Percentiles rank a stretch among this genome's conserved stretches.
phyloP scores from a whole-genome alignment of 2,888 invertebrate species.

The Trisateles emortualis region DNA sequence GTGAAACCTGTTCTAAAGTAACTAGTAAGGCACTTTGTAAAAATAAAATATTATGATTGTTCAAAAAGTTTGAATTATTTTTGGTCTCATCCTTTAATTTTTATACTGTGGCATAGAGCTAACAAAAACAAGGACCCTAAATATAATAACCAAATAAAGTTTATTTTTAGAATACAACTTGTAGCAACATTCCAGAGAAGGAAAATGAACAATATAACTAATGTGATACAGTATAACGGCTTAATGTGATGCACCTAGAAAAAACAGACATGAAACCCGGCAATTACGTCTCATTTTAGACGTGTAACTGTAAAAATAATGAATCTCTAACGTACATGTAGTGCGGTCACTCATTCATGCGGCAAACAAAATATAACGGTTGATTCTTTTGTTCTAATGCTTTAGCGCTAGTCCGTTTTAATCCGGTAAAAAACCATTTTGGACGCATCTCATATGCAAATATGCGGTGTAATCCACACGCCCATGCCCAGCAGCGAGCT shows the following conservation, averaged over 20 bases:
- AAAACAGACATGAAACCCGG: conserved; percentile 41
- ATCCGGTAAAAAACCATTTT: conserved; percentile 52
- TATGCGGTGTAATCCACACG: conserved; percentile 53
- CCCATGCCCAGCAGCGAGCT: conserved; percentile 57
- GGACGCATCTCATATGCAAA: conserved; percentile 55
- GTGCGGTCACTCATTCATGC: conserved; percentile 65
- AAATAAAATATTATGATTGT: too few relatives aligned
- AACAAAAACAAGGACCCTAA: neutral
- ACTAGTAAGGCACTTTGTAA: too few relatives aligned
- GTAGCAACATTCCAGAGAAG: conserved; percentile 28
- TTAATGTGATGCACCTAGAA: conserved; percentile 27
- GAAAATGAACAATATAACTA: conserved; percentile 27
- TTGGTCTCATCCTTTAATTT: too few relatives aligned
- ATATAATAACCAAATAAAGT: conserved; percentile 28
- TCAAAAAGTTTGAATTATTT: too few relatives aligned
- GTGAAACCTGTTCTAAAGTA: too few relatives aligned
- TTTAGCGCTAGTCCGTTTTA: conserved; percentile 30
- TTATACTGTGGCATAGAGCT: neutral
- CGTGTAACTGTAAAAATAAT: conserved; percentile 62
- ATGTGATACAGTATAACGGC: conserved; percentile 26
- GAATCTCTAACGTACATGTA: conserved; percentile 51
- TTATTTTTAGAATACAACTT: conserved; percentile 38
- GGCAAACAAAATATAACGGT: conserved; percentile 62
- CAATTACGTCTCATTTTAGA: conserved; percentile 59
- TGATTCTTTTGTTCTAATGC: conserved; percentile 50